Evolutionary conservation across 1,140 invertebrate species (phyloP), one percentile per base, ranked within the genome.

Genomic region (Zaprionus tsacasi): DNA sequence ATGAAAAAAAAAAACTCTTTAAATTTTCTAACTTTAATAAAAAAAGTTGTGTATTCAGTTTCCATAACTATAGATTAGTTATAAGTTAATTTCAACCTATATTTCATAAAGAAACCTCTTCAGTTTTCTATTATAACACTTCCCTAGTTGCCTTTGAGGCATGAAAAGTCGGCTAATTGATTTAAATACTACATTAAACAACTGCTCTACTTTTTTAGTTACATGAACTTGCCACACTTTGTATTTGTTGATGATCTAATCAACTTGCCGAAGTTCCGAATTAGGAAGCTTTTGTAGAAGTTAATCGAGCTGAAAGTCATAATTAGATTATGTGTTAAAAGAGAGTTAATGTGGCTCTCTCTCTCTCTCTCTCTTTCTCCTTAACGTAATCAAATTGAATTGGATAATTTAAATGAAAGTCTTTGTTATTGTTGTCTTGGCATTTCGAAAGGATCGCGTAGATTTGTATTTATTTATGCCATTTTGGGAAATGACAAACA

Each of bases 401-500:
- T 50, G 45, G 21, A 50, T 50, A 50, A 50, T 50, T 50, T 12
- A 50, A 17, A 21, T 25, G 45, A 25, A 17, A 50, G 45, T 50
- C 8, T 50, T 25, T 50, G 45, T 15, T 17, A 48, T 48, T 48
- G 45, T 25, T 50, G 45, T 45, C 40, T 3, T 15, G 40, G 40
- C 3, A 50, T 50, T 50, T 50, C 17, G 45, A 50, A 50, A 50
- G 45, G 45, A 50, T 50, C 45, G 45, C 45, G 15, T 17, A 50
- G 11, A 50, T 50, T 50, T 50, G 40, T 45, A 12, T 50, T 50
- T 50, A 50, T 50, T 17, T 50, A 25, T 50, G 45, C 45, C 45
- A 50, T 21, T 50, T 50, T 50, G 45, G 45, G 45, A 50, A 50
- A 50, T 50, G 45, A 50, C 45, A 50, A 50, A 50, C 45, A 65